Conservation (phyloP, 2,888 invertebrate genomes). For the Crematogaster levior region DNA sequence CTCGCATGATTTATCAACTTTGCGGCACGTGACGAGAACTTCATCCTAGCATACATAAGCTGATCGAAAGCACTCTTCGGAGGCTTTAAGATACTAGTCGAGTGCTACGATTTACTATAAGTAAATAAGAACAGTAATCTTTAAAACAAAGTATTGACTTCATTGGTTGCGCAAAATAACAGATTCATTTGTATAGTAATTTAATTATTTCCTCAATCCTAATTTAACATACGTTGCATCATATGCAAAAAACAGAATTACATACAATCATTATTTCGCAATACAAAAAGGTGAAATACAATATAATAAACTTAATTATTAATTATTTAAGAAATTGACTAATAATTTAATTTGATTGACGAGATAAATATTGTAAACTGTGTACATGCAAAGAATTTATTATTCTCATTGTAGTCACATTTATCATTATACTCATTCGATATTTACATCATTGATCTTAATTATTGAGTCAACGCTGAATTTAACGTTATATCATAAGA, state of each 20-base stretch:
- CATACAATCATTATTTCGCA: not conserved
- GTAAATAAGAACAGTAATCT: not conserved
- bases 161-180: not conserved
- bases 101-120: conserved; percentile 1
- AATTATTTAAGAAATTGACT: not conserved
- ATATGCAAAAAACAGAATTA: not conserved
- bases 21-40: conserved; percentile 38
- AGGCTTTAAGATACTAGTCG: not conserved
- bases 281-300: not conserved
- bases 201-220: not conserved
- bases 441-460: not conserved
- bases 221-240: not conserved
- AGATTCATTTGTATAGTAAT: not conserved
- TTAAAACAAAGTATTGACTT: not conserved
- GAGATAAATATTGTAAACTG: not conserved
- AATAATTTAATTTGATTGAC: not conserved
- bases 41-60: not conserved
- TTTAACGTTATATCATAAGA: not conserved
- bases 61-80: conserved; percentile 8
- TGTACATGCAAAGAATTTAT: not conserved
- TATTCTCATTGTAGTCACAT: not conserved
- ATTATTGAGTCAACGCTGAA: not conserved
- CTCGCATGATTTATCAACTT: conserved; percentile 59
- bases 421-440: not conserved
- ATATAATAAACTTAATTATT: not conserved